A percentile compares a stretch with the other conserved stretches of the same genome.
Evolutionary conservation across 2,888 invertebrate genomes (phyloP).

Genomic region (Platycheirus albimanus): DNA sequence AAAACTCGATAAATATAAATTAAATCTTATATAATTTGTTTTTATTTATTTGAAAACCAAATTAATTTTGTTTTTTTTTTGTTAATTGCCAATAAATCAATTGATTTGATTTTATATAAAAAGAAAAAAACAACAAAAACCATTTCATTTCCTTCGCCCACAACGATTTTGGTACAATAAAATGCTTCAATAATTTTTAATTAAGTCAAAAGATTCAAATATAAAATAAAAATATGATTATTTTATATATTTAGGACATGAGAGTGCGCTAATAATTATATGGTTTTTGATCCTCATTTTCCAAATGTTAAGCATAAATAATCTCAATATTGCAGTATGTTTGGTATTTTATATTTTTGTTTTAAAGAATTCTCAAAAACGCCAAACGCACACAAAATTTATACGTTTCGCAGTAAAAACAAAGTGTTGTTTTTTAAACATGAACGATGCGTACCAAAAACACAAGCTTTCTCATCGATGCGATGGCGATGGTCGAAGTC

Average conservation of each 20-base stretch:
- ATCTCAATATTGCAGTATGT: slow-evolving; percentile 11
- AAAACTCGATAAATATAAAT: no score
- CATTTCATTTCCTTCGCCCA: slow-evolving; percentile 11
- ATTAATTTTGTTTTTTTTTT: slow-evolving; percentile 35
- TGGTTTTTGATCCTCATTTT: slow-evolving; percentile 10
- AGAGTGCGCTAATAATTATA: background rate
- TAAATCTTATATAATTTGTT: background rate
- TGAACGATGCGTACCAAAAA: no score
- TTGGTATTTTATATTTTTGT: no score
- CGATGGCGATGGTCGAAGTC: no score
- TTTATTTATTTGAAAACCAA: slow-evolving; percentile 42
- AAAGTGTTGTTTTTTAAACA: no score
- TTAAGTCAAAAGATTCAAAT: slow-evolving; percentile 53
- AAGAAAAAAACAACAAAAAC: background rate
- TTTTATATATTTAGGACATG: slow-evolving; percentile 7
- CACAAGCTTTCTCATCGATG: no score
- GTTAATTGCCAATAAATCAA: slow-evolving; percentile 63
- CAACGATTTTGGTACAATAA: slow-evolving; percentile 26
- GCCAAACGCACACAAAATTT: no score
- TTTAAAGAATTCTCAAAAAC: no score
- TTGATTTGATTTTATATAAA: slow-evolving; percentile 6
- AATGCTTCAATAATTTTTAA: slow-evolving; percentile 56
- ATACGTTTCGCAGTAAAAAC: no score
- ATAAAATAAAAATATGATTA: slow-evolving; percentile 4
- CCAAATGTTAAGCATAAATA: slow-evolving; percentile 16